Evolutionary conservation across 2,888 invertebrate species (phyloP).

Genomic region (Acleris holmiana): DNA sequence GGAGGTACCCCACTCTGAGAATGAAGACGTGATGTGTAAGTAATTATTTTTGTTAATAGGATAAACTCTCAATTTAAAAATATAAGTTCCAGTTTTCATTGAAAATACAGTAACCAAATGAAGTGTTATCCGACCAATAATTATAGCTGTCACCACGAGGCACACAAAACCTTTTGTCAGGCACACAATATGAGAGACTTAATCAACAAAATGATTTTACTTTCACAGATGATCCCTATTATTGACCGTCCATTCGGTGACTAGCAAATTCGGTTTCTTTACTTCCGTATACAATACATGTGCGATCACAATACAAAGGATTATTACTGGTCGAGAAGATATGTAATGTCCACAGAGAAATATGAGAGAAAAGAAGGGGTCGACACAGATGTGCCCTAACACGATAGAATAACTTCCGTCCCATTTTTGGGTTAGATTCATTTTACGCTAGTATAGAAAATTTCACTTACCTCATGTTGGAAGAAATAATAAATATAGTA

Average conservation of each 20-base stretch:
- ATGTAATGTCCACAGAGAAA: constrained; percentile 26
- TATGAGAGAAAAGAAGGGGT: constrained; percentile 34
- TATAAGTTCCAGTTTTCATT: too few species aligned
- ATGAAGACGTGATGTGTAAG: too few species aligned
- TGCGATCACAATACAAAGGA: constrained; percentile 17
- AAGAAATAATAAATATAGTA: neutral
- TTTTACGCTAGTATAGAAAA: constrained; percentile 22
- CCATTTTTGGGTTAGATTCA: constrained; percentile 43
- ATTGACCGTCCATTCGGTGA: constrained; percentile 11
- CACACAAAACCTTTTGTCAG: neutral
- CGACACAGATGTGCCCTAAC: constrained; percentile 47
- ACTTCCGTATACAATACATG: constrained; percentile 12
- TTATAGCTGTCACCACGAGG: too few species aligned
- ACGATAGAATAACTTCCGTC: constrained; percentile 45
- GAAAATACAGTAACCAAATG: too few species aligned
- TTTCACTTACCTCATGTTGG: neutral
- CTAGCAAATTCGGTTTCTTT: neutral
- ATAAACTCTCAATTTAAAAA: too few species aligned
- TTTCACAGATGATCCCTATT: neutral
- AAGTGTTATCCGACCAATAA: too few species aligned
- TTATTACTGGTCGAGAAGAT: constrained; percentile 33
- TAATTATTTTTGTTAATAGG: too few species aligned
- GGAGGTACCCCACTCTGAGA: too few species aligned
- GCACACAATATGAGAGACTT: neutral
- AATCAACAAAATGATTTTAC: neutral